Evolutionary conservation across 2,888 invertebrate genomes (phyloP).

Genomic region (Auanema sp.): DNA sequence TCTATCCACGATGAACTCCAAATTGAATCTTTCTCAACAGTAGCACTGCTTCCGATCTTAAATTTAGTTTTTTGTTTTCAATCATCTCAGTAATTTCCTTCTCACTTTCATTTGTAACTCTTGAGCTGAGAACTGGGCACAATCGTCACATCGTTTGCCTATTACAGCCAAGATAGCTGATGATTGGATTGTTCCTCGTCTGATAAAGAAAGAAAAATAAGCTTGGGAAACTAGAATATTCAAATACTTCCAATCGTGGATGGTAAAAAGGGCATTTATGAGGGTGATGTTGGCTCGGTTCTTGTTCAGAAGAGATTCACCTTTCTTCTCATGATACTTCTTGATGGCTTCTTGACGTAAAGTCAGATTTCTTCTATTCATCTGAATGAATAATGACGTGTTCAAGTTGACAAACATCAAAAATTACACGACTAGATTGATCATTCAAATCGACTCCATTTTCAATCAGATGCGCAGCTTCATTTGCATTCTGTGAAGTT

Average conservation of each 20-base stretch:
- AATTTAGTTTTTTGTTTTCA: neutral
- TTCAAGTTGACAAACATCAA: neutral
- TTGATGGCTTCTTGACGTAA: conserved; percentile 36
- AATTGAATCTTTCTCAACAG: conserved; percentile 43
- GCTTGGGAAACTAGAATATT: conserved; percentile 5
- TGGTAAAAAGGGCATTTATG: conserved; percentile 43
- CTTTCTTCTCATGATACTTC: conserved; percentile 35
- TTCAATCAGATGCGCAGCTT: conserved; percentile 44
- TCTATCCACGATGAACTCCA: conserved; percentile 43
- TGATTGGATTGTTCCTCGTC: conserved; percentile 20
- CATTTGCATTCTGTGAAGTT: conserved; percentile 31
- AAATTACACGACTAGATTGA: conserved; percentile 15
- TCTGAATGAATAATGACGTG: conserved; percentile 7
- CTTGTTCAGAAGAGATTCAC: conserved; percentile 35
- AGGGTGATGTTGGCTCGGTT: conserved; percentile 37
- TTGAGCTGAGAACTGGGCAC: conserved; percentile 40
- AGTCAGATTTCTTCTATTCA: conserved; percentile 24
- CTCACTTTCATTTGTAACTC: conserved; percentile 34
- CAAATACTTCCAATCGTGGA: conserved; percentile 45
- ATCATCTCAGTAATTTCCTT: neutral
- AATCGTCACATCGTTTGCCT: conserved; percentile 38
- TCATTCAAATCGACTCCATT: conserved; percentile 47
- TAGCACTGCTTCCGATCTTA: conserved; percentile 22
- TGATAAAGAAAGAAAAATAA: neutral
- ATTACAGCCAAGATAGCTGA: conserved; percentile 23